These are phyloP conservation scores for Cyaniris semiargus DNA, from an alignment of 2,888 invertebrate genomes.

Conservation along the genomic window DNA sequence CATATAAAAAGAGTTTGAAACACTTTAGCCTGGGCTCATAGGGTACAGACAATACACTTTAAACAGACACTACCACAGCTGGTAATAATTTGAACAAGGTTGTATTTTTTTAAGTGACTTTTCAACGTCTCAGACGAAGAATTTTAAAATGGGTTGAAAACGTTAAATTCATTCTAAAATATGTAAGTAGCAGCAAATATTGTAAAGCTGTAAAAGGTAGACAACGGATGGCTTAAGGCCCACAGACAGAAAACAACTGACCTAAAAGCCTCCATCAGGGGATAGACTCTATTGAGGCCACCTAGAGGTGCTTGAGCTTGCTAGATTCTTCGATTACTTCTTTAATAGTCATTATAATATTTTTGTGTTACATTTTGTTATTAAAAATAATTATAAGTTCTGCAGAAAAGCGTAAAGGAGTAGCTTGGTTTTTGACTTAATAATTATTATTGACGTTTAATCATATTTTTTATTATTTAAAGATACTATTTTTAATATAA, in stretches of 20 bases:
- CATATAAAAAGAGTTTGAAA: no score
- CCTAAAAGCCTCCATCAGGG: slow-evolving; percentile 17
- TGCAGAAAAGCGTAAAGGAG: no score
- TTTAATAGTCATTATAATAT: neutral
- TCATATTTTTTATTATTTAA: no score
- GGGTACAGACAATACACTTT: no score
- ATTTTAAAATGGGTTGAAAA: no score
- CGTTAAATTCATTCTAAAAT: neutral
- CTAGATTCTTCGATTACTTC: neutral
- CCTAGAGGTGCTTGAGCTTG: slow-evolving; percentile 4
- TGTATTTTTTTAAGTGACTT: no score
- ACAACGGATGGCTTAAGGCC: neutral
- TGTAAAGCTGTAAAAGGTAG: slow-evolving; percentile 1
- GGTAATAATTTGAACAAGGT: no score
- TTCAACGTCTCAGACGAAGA: no score
- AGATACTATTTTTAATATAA: no score
- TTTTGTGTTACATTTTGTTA: neutral
- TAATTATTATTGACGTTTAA: neutral
- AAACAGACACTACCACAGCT: no score
- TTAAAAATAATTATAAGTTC: neutral
- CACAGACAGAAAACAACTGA: slow-evolving; percentile 3
- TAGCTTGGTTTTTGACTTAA: neutral
- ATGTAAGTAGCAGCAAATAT: neutral
- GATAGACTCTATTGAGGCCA: slow-evolving; percentile 17
- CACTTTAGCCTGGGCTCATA: no score